Evolutionary conservation across 2,797 vertebrate species (phyloP), one percentile per base, ranked within the genome.

Genomic region (Mormyrops boulengeri): DNA sequence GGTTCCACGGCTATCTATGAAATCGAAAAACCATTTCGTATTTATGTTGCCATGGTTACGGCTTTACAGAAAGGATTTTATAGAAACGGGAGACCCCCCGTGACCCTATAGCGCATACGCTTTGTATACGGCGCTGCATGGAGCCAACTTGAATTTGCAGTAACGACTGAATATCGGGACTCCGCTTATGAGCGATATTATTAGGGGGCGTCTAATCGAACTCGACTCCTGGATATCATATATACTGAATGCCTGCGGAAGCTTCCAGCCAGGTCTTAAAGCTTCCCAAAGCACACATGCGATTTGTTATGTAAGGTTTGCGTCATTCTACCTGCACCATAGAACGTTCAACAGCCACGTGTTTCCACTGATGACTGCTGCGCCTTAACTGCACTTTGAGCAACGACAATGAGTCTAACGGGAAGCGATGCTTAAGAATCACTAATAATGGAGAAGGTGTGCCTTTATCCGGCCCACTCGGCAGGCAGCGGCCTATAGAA

Each of bases 11-110:
- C 85, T 44, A 87, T 52, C 53, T 87, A 87, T 52, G 17, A 41
- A 87, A 87, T 38, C 85, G 30, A 41, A 87, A 57, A 38, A 87
- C 22, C 34, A 87, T 60, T 52, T 34, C 9, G 49, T 19, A 41
- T 87, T 55, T 87, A 60, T 38, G 85, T 44, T 87, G 53, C 85
- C 52, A 87, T 87, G 53, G 85, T 87, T 87, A 87, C 85, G 6
- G 85, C 30, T 60, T 57, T 19, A 41, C 85, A 17, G 30, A 38
- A 87, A 49, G 22, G n/a, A 26, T 49, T 52, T 52, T 49, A 50
- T 85, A 22, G 47, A 26, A 50, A 49, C 4, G 1, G 44, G n/a
- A 30, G 49, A 12, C 82, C 82, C 44, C 47, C 22, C 1, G 9
- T 50, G 49, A 49, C 82, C 82, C 22, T 52, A 52, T 52, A 47